Evolutionary conservation across 2,888 invertebrate genomes (phyloP).

Genomic region (Drepanosiphum platanoidis): DNA sequence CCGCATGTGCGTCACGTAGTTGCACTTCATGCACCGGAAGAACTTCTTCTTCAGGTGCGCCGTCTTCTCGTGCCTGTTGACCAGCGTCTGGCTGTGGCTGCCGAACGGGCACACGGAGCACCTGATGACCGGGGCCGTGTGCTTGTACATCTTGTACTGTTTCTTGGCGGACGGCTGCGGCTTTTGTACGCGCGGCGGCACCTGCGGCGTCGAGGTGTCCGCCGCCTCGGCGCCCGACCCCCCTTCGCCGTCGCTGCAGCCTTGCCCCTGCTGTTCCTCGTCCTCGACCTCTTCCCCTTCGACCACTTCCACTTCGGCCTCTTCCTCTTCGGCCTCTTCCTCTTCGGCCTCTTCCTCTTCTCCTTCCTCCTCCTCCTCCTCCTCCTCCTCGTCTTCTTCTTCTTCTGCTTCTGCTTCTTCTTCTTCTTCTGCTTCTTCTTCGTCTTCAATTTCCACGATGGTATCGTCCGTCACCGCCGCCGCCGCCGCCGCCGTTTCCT

Average conservation of each 20-base stretch:
- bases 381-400: background rate
- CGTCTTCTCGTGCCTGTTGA: constrained; percentile 77
- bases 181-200: background rate
- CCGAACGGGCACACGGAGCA: constrained; percentile 79
- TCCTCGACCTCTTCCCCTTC: constrained; percentile 6
- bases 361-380: background rate
- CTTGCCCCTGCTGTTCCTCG: background rate
- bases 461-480: background rate
- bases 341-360: background rate
- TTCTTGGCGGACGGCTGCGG: constrained; percentile 34
- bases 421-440: constrained; percentile 47
- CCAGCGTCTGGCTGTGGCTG: constrained; percentile 74
- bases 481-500: constrained; percentile 53
- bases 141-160: constrained; percentile 69
- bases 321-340: background rate
- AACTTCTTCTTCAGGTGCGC: constrained; percentile 82
- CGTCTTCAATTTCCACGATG: constrained; percentile 55
- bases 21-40: constrained; percentile 90
- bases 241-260: no score
- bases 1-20: constrained; percentile 89
- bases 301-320: background rate
- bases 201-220: constrained; percentile 33
- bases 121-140: constrained; percentile 62
- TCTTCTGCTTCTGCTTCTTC: background rate
- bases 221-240: background rate